Evolutionary conservation across 2,888 invertebrate species (phyloP).

Genomic region (Drosophila pseudotalamancana): DNA sequence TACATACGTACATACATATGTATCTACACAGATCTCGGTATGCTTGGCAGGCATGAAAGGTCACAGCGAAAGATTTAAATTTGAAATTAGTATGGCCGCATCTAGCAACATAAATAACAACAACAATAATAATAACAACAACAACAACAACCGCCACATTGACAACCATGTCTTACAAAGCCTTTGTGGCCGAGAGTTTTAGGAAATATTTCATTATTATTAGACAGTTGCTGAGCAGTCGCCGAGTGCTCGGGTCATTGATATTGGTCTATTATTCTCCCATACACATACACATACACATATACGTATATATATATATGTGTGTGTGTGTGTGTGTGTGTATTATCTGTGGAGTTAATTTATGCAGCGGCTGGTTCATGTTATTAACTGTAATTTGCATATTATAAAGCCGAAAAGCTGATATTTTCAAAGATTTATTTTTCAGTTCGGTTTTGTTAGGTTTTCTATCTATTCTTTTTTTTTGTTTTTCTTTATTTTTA

Average conservation of each 20-base stretch:
- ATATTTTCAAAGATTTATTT: constrained; percentile 34
- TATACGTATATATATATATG: too few species aligned
- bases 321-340: too few species aligned
- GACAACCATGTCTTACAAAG: constrained; percentile 38
- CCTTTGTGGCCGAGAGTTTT: constrained; percentile 35
- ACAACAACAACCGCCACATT: constrained; percentile 25
- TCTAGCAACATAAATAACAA: constrained; percentile 63
- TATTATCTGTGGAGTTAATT: constrained; percentile 47
- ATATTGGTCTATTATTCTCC: constrained; percentile 43
- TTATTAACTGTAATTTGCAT: constrained; percentile 71
- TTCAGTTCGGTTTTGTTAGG: constrained; percentile 4
- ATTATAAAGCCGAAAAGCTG: constrained; percentile 47
- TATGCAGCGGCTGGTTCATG: constrained; percentile 55
- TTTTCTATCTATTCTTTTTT: constrained; percentile 6
- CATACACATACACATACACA: too few species aligned
- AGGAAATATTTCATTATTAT: constrained; percentile 80
- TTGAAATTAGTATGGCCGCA: constrained; percentile 71
- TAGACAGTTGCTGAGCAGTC: constrained; percentile 72
- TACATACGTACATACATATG: constrained; percentile 8
- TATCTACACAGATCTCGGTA: constrained; percentile 38
- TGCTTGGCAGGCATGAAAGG: constrained; percentile 70
- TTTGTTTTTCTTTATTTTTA: not conserved
- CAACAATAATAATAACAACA: constrained; percentile 23
- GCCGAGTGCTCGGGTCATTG: constrained; percentile 58
- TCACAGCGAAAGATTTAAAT: constrained; percentile 76